Evolutionary conservation across 2,888 invertebrate species (phyloP).

Genomic region (Altica lythri): DNA sequence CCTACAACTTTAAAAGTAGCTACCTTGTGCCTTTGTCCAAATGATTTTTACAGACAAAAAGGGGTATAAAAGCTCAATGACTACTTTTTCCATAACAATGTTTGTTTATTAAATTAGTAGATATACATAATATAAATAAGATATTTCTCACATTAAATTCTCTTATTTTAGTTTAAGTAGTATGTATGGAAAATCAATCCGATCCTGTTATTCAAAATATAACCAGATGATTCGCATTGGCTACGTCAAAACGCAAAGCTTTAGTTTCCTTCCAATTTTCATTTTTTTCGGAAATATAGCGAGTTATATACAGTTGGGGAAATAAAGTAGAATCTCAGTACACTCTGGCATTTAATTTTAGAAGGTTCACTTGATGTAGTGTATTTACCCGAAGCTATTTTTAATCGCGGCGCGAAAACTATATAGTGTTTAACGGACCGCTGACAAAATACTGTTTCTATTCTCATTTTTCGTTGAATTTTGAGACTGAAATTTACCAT

Average conservation of each 20-base stretch:
- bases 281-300: constrained; percentile 15
- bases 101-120: no score
- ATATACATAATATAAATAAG: no score
- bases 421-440: neutral
- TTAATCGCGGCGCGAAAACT: constrained; percentile 10
- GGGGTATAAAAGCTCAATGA: no score
- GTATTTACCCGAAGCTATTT: constrained; percentile 1
- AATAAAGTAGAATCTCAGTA: constrained; percentile 13
- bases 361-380: constrained; percentile 10
- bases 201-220: neutral
- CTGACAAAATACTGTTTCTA: constrained; percentile 1
- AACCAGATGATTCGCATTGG: constrained; percentile 3
- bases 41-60: no score
- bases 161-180: no score
- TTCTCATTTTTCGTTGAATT: no score
- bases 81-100: no score
- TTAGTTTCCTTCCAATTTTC: constrained; percentile 14
- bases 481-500: neutral
- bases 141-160: no score
- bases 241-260: neutral
- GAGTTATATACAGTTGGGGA: constrained; percentile 17
- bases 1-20: no score
- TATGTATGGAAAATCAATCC: no score
- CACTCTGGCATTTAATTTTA: constrained; percentile 11
- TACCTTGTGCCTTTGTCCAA: no score